Conservation (phyloP, 2,113 vertebrate genomes). For the Trichomycterus rosablanca region DNA sequence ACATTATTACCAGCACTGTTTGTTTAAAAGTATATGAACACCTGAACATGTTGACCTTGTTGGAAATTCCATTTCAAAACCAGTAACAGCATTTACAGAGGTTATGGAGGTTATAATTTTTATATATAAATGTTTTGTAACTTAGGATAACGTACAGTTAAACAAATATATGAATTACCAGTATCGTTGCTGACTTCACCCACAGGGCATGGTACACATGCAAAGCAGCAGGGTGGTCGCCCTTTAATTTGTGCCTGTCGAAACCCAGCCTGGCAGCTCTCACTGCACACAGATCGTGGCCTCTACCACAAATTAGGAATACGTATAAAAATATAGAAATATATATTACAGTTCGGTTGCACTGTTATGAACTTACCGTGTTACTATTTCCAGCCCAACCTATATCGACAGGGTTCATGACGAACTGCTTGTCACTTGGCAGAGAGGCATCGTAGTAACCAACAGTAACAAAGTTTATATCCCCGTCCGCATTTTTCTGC, state of each 20-base stretch:
- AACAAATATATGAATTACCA: constrained; percentile 44
- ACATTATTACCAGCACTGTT: too few relatives aligned
- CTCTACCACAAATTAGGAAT: constrained; percentile 52
- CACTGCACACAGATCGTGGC: constrained; percentile 68
- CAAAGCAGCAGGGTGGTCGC: constrained; percentile 71
- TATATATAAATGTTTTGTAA: neutral
- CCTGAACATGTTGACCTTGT: too few relatives aligned
- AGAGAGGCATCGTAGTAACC: constrained; percentile 65
- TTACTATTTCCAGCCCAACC: constrained; percentile 54
- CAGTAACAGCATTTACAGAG: too few relatives aligned
- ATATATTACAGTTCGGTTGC: neutral
- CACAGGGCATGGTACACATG: constrained; percentile 64
- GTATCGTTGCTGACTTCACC: constrained; percentile 68
- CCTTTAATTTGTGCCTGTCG: constrained; percentile 64
- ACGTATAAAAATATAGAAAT: constrained; percentile 5
- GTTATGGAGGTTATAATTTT: too few relatives aligned
- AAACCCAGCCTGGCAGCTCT: constrained; percentile 65
- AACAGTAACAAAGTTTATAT: constrained; percentile 56
- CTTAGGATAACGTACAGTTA: too few relatives aligned
- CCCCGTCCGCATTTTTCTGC: constrained; percentile 59
- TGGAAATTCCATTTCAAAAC: too few relatives aligned
- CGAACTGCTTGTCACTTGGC: constrained; percentile 56
- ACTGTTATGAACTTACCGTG: constrained; percentile 51
- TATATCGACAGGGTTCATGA: constrained; percentile 56
- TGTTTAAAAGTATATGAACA: too few relatives aligned